A percentile compares a stretch with the other conserved stretches of the same genome.
phyloP scores from a whole-genome alignment of 2,888 invertebrate species.

The Taphrorychus bicolor region DNA sequence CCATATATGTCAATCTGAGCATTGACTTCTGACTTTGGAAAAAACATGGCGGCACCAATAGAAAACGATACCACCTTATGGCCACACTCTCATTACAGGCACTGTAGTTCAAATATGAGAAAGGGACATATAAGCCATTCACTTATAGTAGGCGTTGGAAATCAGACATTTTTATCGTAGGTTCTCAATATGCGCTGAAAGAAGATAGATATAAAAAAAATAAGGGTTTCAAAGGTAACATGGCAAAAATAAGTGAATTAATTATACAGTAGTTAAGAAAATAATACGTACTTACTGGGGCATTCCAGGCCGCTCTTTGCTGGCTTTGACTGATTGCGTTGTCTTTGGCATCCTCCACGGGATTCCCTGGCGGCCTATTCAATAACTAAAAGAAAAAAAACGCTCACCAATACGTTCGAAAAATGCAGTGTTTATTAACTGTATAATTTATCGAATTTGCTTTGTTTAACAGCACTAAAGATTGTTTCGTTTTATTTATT shows the following conservation, averaged over 20 bases:
- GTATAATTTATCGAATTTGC: background rate
- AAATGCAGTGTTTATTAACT: background rate
- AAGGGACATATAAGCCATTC: too few species aligned
- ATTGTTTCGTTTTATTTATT: too few species aligned
- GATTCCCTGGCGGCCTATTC: constrained; percentile 49
- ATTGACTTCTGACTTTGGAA: too few species aligned
- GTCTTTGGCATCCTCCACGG: constrained; percentile 38
- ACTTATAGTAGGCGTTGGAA: too few species aligned
- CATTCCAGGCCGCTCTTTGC: constrained; percentile 39
- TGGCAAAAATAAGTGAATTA: background rate
- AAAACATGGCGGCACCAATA: too few species aligned
- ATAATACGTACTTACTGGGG: constrained; percentile 41
- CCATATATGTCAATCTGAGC: too few species aligned
- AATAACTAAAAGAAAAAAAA: constrained; percentile 47
- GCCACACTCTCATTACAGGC: too few species aligned
- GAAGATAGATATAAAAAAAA: too few species aligned
- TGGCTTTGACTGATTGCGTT: constrained; percentile 10
- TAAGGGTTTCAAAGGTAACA: background rate
- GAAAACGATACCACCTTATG: too few species aligned
- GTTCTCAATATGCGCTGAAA: too few species aligned
- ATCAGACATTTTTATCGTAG: too few species aligned
- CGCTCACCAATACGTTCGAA: constrained; percentile 20
- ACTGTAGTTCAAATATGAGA: too few species aligned
- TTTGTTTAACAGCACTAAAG: background rate
- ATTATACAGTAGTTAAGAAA: background rate